Evolutionary conservation across 2,797 vertebrate species (phyloP).

Genomic region (Pangasius larnaudii): DNA sequence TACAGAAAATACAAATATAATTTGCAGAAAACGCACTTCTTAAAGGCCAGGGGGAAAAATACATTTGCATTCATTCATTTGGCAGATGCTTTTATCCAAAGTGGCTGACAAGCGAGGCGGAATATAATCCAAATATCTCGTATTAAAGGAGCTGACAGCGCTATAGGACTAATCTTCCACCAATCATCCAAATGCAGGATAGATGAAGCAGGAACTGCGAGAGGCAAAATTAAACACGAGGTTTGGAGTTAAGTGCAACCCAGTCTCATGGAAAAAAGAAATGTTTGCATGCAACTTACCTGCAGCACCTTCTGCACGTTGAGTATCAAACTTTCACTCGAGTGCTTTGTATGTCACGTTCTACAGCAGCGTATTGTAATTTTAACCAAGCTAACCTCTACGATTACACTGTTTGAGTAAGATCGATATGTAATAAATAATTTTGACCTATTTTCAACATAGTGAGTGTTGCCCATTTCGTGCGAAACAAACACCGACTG

Average conservation of each 20-base stretch:
- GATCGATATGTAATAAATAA: background rate
- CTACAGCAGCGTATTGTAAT: background rate
- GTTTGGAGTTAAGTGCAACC: background rate
- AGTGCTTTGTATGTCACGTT: background rate
- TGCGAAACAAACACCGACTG: background rate
- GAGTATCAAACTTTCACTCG: background rate
- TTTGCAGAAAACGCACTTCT: conserved; percentile 2
- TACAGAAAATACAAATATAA: conserved; percentile 27
- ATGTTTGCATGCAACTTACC: background rate
- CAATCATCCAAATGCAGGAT: background rate
- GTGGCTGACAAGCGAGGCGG: background rate
- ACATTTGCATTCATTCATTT: conserved; percentile 29
- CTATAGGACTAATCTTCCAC: conserved; percentile 8
- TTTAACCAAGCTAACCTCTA: background rate
- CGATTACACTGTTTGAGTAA: background rate
- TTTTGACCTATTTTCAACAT: background rate
- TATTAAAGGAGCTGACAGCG: conserved; percentile 12
- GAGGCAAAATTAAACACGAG: background rate
- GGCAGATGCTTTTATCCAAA: conserved; percentile 27
- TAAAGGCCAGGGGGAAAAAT: background rate
- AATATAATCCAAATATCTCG: background rate
- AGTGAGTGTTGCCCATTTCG: background rate
- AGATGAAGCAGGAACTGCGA: background rate
- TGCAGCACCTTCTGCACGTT: background rate
- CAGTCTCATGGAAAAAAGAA: too few species aligned